Percentiles rank a stretch among this genome's conserved stretches.
Conservation (phyloP, 2,113 vertebrate genomes). For the Seriola rivoliana region DNA sequence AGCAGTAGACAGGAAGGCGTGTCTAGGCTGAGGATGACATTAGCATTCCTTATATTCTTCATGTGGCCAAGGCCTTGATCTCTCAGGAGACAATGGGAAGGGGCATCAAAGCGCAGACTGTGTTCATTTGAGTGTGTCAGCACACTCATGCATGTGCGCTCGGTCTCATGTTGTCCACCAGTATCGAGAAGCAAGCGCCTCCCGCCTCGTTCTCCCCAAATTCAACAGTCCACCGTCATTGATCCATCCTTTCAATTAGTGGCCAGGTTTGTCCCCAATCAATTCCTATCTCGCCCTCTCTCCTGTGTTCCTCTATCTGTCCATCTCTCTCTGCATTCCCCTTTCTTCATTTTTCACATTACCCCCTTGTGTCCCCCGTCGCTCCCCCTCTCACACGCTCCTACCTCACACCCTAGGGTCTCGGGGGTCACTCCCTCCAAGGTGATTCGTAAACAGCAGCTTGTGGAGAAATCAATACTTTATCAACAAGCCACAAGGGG, state of each 20-base stretch:
- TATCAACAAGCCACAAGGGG: constrained; percentile 98
- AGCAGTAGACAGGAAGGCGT: constrained; percentile 54
- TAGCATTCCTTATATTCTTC: constrained; percentile 59
- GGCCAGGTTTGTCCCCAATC: constrained; percentile 74
- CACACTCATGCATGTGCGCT: constrained; percentile 33
- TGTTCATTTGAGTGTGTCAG: constrained; percentile 67
- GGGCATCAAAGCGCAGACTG: constrained; percentile 43
- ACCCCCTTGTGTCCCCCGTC: constrained; percentile 45
- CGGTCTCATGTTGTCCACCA: constrained; percentile 38
- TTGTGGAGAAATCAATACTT: constrained; percentile 96
- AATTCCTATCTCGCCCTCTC: constrained; percentile 70
- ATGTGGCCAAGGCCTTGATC: constrained; percentile 44
- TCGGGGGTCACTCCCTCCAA: constrained; percentile 96
- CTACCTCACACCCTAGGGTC: constrained; percentile 90
- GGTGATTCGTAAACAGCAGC: constrained; percentile 97
- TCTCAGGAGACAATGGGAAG: constrained; percentile 57
- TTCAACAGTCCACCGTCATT: constrained; percentile 67
- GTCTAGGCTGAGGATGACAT: constrained; percentile 59
- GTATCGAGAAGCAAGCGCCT: constrained; percentile 26
- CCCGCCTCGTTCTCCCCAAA: constrained; percentile 60
- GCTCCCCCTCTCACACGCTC: constrained; percentile 59
- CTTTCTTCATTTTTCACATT: constrained; percentile 73
- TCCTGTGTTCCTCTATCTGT: constrained; percentile 49
- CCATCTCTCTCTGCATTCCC: constrained; percentile 45
- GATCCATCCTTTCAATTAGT: constrained; percentile 79